phyloP scores from a whole-genome alignment of 2,888 invertebrate species.

The Nomada flava region DNA sequence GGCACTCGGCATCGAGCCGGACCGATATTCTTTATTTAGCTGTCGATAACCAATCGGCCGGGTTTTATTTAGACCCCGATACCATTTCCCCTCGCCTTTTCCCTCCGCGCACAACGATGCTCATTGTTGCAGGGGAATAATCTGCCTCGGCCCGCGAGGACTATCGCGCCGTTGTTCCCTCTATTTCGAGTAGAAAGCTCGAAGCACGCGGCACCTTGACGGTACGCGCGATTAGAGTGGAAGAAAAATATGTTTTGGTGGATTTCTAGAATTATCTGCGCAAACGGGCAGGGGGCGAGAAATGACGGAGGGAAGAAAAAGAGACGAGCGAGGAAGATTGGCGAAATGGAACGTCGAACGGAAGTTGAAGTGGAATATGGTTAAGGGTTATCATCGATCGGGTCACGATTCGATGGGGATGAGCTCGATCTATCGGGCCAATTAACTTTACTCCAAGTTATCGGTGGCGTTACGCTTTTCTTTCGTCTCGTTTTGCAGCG shows the following conservation, averaged over 20 bases:
- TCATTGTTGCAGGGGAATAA: constrained; percentile 54
- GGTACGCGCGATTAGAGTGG: constrained; percentile 33
- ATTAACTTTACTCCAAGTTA: constrained; percentile 31
- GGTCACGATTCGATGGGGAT: constrained; percentile 20
- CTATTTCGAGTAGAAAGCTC: not conserved
- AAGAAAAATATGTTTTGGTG: constrained; percentile 58
- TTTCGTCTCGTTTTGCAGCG: not conserved
- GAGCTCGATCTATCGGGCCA: constrained; percentile 26
- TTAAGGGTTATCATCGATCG: constrained; percentile 39
- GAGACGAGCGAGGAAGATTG: too few relatives aligned
- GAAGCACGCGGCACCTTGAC: not conserved
- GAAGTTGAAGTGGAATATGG: constrained; percentile 4
- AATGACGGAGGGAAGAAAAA: not conserved
- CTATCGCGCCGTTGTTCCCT: constrained; percentile 30
- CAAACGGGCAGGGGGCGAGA: not conserved
- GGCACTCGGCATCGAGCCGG: constrained; percentile 53
- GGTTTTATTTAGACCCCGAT: constrained; percentile 57
- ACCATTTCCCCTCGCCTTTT: constrained; percentile 42
- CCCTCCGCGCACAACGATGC: constrained; percentile 35
- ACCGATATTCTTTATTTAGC: constrained; percentile 66
- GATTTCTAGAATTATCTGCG: too few relatives aligned
- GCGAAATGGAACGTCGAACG: not conserved
- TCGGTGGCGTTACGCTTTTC: constrained; percentile 9
- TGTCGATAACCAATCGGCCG: constrained; percentile 61
- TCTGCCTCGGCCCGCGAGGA: constrained; percentile 15